Evolutionary conservation across 1,140 invertebrate species (phyloP).

Genomic region (Oryctes rhinoceros): DNA sequence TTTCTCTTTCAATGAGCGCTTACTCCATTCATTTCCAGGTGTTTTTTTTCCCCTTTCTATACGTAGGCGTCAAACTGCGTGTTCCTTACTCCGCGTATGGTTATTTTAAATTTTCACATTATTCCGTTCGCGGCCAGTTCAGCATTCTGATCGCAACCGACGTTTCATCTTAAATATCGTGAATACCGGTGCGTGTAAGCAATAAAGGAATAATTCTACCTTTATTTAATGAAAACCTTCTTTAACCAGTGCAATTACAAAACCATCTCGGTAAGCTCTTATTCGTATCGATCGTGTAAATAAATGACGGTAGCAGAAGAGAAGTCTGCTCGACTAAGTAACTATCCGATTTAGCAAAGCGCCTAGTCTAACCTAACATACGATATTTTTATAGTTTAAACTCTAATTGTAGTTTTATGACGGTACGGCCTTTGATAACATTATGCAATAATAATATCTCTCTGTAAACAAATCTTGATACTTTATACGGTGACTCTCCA

Average conservation of each 20-base stretch:
- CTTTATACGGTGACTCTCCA: too few relatives aligned
- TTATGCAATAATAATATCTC: too few relatives aligned
- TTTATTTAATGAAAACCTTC: too few relatives aligned
- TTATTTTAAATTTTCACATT: not conserved
- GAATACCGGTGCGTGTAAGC: not conserved
- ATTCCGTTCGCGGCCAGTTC: not conserved
- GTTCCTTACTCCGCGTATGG: not conserved
- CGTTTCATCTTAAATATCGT: not conserved
- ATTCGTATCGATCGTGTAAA: not conserved
- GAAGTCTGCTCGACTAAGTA: not conserved
- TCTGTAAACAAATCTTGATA: too few relatives aligned
- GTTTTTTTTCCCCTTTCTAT: not conserved
- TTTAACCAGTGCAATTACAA: too few relatives aligned
- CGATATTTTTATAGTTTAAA: too few relatives aligned
- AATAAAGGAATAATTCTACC: too few relatives aligned
- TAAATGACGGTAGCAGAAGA: not conserved
- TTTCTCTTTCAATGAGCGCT: not conserved
- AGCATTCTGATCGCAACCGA: not conserved
- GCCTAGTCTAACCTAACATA: too few relatives aligned
- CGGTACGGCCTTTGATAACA: too few relatives aligned
- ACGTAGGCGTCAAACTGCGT: not conserved
- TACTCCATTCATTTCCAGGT: conserved; percentile 13
- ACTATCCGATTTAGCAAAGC: not conserved
- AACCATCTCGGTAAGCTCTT: too few relatives aligned
- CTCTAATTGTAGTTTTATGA: too few relatives aligned